Evolutionary conservation across 2,888 invertebrate genomes (phyloP).

Genomic region (Caenorhabditis virilis): DNA sequence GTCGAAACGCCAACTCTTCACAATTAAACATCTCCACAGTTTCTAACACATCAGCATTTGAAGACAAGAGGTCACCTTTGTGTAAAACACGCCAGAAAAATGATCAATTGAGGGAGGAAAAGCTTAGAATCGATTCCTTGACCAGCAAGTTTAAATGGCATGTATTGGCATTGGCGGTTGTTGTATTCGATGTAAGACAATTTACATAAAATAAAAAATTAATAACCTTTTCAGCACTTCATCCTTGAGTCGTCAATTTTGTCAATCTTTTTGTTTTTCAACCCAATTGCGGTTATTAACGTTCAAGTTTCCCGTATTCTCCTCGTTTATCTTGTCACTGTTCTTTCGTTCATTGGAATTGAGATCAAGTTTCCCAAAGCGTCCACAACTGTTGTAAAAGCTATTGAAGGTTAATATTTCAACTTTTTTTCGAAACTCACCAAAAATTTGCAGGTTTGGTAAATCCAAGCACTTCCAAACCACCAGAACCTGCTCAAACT

Average conservation of each 20-base stretch:
- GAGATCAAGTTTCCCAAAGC: slow-evolving; percentile 28
- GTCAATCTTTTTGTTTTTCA: slow-evolving; percentile 4
- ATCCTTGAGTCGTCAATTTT: slow-evolving; percentile 12
- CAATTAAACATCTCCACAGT: neutral
- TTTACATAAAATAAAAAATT: neutral
- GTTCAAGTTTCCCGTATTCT: no score
- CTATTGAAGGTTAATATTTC: neutral
- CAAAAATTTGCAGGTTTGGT: neutral
- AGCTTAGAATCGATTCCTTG: slow-evolving; percentile 3
- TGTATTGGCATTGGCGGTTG: neutral
- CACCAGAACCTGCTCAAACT: neutral
- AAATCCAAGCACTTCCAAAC: neutral
- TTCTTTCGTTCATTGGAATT: no score
- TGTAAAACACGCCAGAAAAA: slow-evolving; percentile 17
- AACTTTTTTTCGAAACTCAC: slow-evolving; percentile 4
- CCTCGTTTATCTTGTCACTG: no score
- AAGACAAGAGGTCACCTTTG: slow-evolving; percentile 26
- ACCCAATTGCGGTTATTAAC: slow-evolving; percentile 9
- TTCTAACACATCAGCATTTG: slow-evolving; percentile 9
- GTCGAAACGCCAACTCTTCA: neutral
- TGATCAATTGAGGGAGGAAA: slow-evolving; percentile 18
- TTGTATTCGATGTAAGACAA: slow-evolving; percentile 16
- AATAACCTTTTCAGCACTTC: slow-evolving; percentile 12
- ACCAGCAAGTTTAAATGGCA: slow-evolving; percentile 22
- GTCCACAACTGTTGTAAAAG: neutral